Base-by-base conservation (phyloP, 2,888 invertebrate genomes). In the Synergus japonicus region DNA sequence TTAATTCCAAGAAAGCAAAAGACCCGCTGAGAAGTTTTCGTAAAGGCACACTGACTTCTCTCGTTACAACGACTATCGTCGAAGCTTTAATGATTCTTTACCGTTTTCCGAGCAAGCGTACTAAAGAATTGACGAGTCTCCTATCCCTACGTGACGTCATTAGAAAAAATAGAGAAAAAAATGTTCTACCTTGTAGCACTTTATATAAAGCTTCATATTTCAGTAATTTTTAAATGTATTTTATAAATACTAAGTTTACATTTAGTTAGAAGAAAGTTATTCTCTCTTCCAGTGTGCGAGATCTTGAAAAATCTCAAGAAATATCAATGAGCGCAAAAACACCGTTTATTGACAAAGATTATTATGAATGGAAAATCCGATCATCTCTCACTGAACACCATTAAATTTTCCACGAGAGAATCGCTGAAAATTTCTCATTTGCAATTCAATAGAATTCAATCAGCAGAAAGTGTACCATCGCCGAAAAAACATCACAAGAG, bases 381-480 rank as follows among this genome's bases (percentile, higher is more conserved):
- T 67, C 12, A 67, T 67, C 18, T 46, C 13, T 41, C 22, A 5
- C 13, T 46, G 44, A 46, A 67, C 67, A 22, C 44, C 44, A 46
- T 67, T 67, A 46, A 67, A 67, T 44, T 44, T 22, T 22, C 67
- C 44, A 44, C 44, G 44, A 67, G 44, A n/a, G 22, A 22, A 2
- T 64, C 64, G 22, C 18, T 44, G 44, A 67, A 44, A 67, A 44
- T 67, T 67, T 44, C 18, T 13, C 44, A 67, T 67, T 67, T 67
- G 66, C 66, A 44, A 67, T 67, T 67, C 66, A 67, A 67, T 18
- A 9, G 22, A 67, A 18, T 67, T 67, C 44, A 67, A 67, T 67
- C 44, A 67, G 66, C 44, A 44, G 44, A 18, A 67, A 44, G 44
- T 44, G 44, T 44, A 67, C 44, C 18, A 22, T 3, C 44, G 5